Evolutionary conservation across 2,888 invertebrate genomes (phyloP).

Genomic region (Liopterus haemorrhoidalis): DNA sequence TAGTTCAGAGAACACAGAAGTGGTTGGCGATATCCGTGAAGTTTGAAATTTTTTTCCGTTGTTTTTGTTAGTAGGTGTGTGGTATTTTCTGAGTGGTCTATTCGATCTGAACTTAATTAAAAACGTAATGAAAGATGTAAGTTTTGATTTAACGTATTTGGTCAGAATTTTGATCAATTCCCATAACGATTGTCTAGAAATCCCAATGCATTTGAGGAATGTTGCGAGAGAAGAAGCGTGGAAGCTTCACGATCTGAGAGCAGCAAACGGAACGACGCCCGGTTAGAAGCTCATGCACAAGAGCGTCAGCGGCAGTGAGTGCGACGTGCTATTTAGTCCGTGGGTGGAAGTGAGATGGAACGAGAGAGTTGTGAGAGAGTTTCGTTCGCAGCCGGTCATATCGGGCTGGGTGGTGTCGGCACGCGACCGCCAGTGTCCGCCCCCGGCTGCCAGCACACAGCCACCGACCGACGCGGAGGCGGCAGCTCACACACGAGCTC

Average conservation of each 20-base stretch:
- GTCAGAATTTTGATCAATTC: too few relatives aligned
- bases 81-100: too few relatives aligned
- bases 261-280: slow-evolving; percentile 25
- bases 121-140: too few relatives aligned
- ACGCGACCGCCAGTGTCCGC: slow-evolving; percentile 29
- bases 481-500: slow-evolving; percentile 29
- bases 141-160: too few relatives aligned
- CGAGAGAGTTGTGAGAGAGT: slow-evolving; percentile 23
- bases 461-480: slow-evolving; percentile 29
- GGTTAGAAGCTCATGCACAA: slow-evolving; percentile 26
- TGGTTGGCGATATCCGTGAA: too few relatives aligned
- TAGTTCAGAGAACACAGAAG: too few relatives aligned
- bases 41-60: too few relatives aligned
- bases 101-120: too few relatives aligned
- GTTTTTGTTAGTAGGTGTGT: too few relatives aligned
- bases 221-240: slow-evolving; percentile 25
- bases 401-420: slow-evolving; percentile 27
- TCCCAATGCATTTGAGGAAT: slow-evolving; percentile 25
- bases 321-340: not conserved
- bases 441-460: slow-evolving; percentile 21
- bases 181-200: too few relatives aligned
- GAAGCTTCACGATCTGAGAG: slow-evolving; percentile 18
- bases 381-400: slow-evolving; percentile 25
- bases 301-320: too few relatives aligned
- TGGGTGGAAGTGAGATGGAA: slow-evolving; percentile 8